phyloP scores from a whole-genome alignment of 2,797 vertebrate genomes.

The Triplophysa bombifrons region DNA sequence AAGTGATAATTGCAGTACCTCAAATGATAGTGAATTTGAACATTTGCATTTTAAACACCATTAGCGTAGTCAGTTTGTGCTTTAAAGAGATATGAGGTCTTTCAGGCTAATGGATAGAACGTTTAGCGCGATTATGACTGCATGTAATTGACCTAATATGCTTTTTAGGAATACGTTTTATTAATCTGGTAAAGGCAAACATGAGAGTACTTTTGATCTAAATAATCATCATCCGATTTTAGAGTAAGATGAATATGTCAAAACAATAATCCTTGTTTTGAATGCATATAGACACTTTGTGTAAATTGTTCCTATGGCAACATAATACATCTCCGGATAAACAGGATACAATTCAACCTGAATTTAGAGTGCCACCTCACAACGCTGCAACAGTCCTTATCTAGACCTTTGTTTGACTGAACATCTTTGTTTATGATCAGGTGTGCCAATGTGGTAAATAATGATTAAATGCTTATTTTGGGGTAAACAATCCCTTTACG shows the following conservation, averaged over 20 bases:
- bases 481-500: too few species aligned
- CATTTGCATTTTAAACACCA: slow-evolving; percentile 43
- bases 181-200: background rate
- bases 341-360: background rate
- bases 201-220: background rate
- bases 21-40: slow-evolving; percentile 15
- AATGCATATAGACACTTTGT: background rate
- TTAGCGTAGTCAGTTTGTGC: slow-evolving; percentile 12
- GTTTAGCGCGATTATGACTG: slow-evolving; percentile 12
- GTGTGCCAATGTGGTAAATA: too few species aligned
- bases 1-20: slow-evolving; percentile 26
- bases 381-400: background rate
- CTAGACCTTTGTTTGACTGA: background rate
- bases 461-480: too few species aligned
- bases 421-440: background rate
- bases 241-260: background rate
- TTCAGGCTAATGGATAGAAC: slow-evolving; percentile 14
- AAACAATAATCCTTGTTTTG: slow-evolving; percentile 7
- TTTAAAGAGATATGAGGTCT: slow-evolving; percentile 17
- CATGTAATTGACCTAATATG: slow-evolving; percentile 29
- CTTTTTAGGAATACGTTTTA: slow-evolving; percentile 21
- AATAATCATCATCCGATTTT: background rate
- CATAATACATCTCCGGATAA: background rate
- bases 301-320: background rate
- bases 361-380: background rate